Base-by-base conservation (phyloP, 2,888 invertebrate species). In the Eumerus sabulonum region DNA sequence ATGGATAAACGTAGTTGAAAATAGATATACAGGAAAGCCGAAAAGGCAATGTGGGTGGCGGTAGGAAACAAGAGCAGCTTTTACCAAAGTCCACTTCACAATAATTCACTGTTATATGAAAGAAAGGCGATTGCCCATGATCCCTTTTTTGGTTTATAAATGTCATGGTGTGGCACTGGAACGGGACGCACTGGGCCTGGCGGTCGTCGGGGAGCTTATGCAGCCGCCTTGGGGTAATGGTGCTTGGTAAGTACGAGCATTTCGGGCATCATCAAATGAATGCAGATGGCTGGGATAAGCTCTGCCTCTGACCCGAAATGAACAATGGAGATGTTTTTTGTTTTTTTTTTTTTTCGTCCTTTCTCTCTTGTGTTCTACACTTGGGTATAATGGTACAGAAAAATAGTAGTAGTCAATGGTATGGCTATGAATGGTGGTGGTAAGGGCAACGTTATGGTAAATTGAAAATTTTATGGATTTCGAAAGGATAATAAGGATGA, bases 391-490 rank as follows among this genome's bases (percentile, higher is more conserved):
- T 56, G 76, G 76, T 40, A n/a, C n/a, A 27, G 27, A 27, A 64
- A 71, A 66, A 63, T 66, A 66, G 60, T 60, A n/a, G n/a, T 7
- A 62, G 60, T 67, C 57, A 44, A 27, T 7, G 27, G 7, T 2
- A 2, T 27, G 27, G 54, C 59, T 71, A 53, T 56, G 36, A 53
- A 60, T 50, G 48, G n/a, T n/a, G 45, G 56, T 19, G 47, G 66
- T 7, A n/a, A n/a, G 11, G 47, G 48, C 17, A 67, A 67, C 62
- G 73, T 60, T 68, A 79, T 68, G 63, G 77, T 68, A 67, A 79
- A 79, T 79, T 79, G 77, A 79, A 79, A 74, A 79, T 74, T 74
- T 74, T 79, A 79, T 74, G 77, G 77, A 68, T 79, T 79, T 79
- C 63, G 67, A 74, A 79, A 79, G 77, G 77, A 79, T 77, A 73